A percentile compares a stretch with the other conserved stretches of the same genome.
phyloP scores from a whole-genome alignment of 1,140 invertebrate genomes.

The Euglossa dilemma region DNA sequence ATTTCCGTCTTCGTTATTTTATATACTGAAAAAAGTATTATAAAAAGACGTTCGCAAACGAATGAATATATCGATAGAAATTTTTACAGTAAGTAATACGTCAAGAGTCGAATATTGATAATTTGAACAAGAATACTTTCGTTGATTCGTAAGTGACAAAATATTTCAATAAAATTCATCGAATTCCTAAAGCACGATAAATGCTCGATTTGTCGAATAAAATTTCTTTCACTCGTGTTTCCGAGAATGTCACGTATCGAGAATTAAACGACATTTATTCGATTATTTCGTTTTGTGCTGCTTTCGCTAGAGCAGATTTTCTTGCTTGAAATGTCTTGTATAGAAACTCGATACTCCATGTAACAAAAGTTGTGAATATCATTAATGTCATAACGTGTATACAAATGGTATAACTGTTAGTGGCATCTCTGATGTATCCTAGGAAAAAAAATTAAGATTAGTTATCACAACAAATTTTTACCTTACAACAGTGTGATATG shows the following conservation, averaged over 20 bases:
- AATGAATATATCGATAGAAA: background rate
- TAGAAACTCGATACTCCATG: conserved; percentile 87
- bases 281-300: conserved; percentile 2
- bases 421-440: conserved; percentile 88
- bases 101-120: background rate
- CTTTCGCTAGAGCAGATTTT: background rate
- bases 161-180: background rate
- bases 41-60: background rate
- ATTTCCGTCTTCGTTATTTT: background rate
- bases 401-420: conserved; percentile 86
- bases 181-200: background rate
- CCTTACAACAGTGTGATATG: background rate
- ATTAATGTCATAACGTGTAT: conserved; percentile 88
- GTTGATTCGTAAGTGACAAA: background rate
- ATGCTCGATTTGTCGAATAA: background rate
- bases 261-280: background rate
- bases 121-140: no score
- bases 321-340: conserved; percentile 34
- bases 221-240: background rate
- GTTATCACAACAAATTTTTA: background rate
- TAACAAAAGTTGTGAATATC: conserved; percentile 86
- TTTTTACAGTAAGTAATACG: background rate
- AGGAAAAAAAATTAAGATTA: conserved; percentile 29
- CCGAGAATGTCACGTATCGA: background rate
- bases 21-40: background rate